Conservation (phyloP, 2,113 vertebrate genomes). For the Steatornis caripensis region DNA sequence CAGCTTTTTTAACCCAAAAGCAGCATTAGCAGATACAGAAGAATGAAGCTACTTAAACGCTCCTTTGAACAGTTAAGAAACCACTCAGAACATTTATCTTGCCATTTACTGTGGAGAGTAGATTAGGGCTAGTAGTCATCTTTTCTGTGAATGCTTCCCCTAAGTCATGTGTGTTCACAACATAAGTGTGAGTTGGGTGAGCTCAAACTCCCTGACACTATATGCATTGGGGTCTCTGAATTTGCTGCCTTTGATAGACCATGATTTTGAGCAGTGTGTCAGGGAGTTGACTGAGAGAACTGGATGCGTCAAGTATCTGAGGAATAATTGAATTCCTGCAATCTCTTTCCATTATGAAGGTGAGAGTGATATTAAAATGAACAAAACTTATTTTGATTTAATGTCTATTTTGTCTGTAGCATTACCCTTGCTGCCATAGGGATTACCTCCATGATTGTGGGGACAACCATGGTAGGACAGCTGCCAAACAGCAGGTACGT, state of each 20-base stretch:
- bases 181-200: background rate
- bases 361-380: background rate
- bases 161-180: background rate
- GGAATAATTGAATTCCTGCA: background rate
- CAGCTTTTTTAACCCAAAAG: background rate
- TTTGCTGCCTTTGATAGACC: background rate
- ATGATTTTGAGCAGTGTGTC: background rate
- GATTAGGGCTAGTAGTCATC: background rate
- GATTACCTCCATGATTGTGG: constrained; percentile 84
- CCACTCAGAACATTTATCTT: background rate
- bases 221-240: background rate
- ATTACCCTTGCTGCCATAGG: constrained; percentile 86
- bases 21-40: background rate
- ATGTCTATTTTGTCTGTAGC: constrained; percentile 63
- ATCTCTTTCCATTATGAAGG: background rate
- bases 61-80: background rate
- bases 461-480: constrained; percentile 83
- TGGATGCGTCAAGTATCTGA: background rate
- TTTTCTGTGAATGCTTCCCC: background rate
- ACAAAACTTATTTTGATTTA: background rate
- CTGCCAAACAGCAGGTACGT: constrained; percentile 85
- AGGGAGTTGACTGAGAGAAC: background rate
- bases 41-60: background rate
- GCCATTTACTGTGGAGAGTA: background rate
- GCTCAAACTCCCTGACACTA: background rate